A percentile compares a stretch with the other conserved stretches of the same genome.
Conservation (phyloP, 2,797 vertebrate genomes). For the Hafferia zeledoni region DNA sequence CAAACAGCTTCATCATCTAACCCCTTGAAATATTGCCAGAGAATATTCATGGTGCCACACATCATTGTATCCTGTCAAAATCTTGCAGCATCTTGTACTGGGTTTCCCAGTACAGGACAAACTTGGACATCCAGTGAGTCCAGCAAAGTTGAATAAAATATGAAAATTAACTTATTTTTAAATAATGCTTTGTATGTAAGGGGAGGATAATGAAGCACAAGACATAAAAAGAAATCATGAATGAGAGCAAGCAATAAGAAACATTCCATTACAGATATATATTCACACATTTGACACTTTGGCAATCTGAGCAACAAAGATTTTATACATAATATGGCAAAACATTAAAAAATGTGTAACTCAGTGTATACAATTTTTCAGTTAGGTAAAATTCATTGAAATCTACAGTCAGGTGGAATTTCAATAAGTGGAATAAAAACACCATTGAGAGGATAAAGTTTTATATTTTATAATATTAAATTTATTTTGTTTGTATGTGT, state of each 20-base stretch:
- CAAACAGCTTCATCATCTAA: not conserved
- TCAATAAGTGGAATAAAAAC: not conserved
- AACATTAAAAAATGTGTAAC: not conserved
- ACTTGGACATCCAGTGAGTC: not conserved
- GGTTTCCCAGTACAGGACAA: not conserved
- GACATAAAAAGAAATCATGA: not conserved
- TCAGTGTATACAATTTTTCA: not conserved
- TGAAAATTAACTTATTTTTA: not conserved
- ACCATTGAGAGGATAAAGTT: not conserved
- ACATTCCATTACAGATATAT: not conserved
- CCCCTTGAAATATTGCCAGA: not conserved
- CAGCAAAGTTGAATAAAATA: not conserved
- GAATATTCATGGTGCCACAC: not conserved
- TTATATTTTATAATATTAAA: not conserved
- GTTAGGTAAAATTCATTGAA: not conserved
- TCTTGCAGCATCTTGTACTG: not conserved
- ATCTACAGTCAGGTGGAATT: not conserved
- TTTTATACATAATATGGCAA: not conserved
- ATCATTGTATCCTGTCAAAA: not conserved
- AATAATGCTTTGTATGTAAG: not conserved
- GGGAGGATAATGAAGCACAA: not conserved
- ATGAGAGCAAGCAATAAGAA: not conserved
- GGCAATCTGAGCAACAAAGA: not conserved
- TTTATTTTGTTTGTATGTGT: not conserved
- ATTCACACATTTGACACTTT: not conserved